Evolutionary conservation across 2,797 vertebrate species (phyloP), one percentile per base, ranked within the genome.

Genomic region (Todus mexicanus): DNA sequence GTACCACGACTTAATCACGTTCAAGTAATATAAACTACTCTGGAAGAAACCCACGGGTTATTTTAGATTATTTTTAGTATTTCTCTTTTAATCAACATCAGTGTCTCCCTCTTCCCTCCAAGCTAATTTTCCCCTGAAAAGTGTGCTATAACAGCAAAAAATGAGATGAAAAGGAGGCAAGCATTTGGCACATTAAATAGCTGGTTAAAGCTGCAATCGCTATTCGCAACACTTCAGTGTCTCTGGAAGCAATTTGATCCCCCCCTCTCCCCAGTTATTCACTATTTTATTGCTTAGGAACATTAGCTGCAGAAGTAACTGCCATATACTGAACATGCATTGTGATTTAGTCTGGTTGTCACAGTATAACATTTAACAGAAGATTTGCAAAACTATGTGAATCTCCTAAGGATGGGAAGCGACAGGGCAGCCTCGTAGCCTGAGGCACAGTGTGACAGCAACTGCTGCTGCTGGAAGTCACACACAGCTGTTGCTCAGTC

Each of bases 271-370:
- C 12, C 7, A 43, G 15, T 40, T 51, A 53, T 51, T 68, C 33
- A 72, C 19, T 17, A 7, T 61, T 83, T 77, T 35, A 61, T 15
- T 79, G 16, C 56, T 79, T 18, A 48, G 1, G 8, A 84, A 53
- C 5, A 5, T 11, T 45, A 48, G 35, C 53, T 65, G 53, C 50
- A 83, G 76, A 83, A 88, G 16, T 33, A 77, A 21, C 26, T 26
- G 37, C 48, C 1, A 2, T 37, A 29, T n/a, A 13, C 59, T n/a
- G 31, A 54, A 15, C 7, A 6, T 0, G 6, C 21, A 14, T 1
- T 0, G 0, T 35, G 59, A 53, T 33, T 42, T 29, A 40, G 35
- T 8, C 35, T 37, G 51, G 51, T 50, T 70, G 60, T 38, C 31
- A 10, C 29, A 29, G 65, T 1, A 11, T 19, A 25, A 26, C 27